phyloP scores from a whole-genome alignment of 2,888 invertebrate species.

The Syrista parreyssii region DNA sequence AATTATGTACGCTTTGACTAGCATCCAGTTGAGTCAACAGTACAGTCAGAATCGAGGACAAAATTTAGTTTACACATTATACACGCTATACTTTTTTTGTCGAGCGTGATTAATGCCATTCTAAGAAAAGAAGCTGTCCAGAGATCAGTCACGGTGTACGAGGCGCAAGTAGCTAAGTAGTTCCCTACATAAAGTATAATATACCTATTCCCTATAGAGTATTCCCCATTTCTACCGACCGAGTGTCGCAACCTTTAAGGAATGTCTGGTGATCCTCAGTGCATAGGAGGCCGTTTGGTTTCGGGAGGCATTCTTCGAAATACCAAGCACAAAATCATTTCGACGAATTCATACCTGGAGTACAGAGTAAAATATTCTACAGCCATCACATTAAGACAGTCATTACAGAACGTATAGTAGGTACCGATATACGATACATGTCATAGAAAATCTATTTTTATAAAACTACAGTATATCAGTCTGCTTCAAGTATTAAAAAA shows the following conservation, averaged over 20 bases:
- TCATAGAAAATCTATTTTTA: background rate
- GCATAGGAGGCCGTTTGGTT: background rate
- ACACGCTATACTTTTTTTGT: constrained; percentile 22
- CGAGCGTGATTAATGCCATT: constrained; percentile 27
- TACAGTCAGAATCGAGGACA: background rate
- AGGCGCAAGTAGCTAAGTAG: constrained; percentile 10
- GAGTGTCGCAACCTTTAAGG: constrained; percentile 31
- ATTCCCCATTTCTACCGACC: constrained; percentile 23
- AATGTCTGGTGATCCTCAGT: constrained; percentile 36
- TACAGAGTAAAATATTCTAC: background rate
- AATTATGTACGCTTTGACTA: background rate
- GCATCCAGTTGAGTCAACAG: background rate
- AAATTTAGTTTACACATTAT: constrained; percentile 8
- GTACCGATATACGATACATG: background rate
- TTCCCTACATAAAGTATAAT: constrained; percentile 7
- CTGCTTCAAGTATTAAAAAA: background rate
- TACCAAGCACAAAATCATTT: background rate
- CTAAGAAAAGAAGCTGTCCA: constrained; percentile 16
- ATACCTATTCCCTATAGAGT: constrained; percentile 9
- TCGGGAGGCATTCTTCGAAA: background rate
- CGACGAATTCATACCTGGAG: background rate
- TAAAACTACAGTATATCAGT: background rate
- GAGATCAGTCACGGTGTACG: constrained; percentile 25
- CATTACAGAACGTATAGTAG: background rate
- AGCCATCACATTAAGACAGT: background rate